phyloP scores from a whole-genome alignment of 2,113 vertebrate genomes.

The Macaca nemestrina region DNA sequence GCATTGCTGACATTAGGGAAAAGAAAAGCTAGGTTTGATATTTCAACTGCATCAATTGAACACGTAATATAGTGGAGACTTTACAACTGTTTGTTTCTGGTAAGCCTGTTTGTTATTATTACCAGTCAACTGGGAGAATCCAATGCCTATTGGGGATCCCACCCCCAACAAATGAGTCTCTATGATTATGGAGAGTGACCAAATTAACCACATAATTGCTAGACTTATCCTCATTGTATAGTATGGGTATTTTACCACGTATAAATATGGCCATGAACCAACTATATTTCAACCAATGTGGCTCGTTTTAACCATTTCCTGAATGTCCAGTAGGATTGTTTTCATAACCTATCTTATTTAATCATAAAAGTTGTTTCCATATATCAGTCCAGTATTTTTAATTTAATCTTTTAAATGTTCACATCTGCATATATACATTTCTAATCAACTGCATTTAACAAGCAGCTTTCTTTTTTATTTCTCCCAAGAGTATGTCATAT shows the following conservation, averaged over 20 bases:
- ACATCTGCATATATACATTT: neutral
- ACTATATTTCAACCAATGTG: neutral
- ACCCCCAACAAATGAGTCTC: slow-evolving; percentile 18
- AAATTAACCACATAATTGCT: slow-evolving; percentile 11
- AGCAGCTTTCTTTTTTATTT: slow-evolving; percentile 38
- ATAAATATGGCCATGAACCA: neutral
- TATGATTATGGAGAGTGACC: neutral
- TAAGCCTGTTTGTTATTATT: slow-evolving; percentile 22
- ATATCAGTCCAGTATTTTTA: neutral
- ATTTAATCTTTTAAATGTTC: neutral
- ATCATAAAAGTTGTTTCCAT: neutral
- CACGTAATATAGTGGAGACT: neutral
- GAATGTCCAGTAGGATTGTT: neutral
- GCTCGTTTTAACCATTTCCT: slow-evolving; percentile 18
- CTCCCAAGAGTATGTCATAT: neutral
- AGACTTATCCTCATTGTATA: neutral
- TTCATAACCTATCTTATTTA: slow-evolving; percentile 28
- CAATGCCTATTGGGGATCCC: neutral
- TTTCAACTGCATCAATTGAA: neutral
- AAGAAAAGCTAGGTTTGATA: slow-evolving; percentile 26
- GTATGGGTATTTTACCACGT: neutral
- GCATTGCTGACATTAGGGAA: slow-evolving; percentile 27
- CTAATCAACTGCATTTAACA: neutral
- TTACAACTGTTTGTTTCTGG: slow-evolving; percentile 40
- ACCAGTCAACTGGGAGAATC: neutral